phyloP scores from a whole-genome alignment of 2,888 invertebrate genomes.

The Entomobrya multifasciata region DNA sequence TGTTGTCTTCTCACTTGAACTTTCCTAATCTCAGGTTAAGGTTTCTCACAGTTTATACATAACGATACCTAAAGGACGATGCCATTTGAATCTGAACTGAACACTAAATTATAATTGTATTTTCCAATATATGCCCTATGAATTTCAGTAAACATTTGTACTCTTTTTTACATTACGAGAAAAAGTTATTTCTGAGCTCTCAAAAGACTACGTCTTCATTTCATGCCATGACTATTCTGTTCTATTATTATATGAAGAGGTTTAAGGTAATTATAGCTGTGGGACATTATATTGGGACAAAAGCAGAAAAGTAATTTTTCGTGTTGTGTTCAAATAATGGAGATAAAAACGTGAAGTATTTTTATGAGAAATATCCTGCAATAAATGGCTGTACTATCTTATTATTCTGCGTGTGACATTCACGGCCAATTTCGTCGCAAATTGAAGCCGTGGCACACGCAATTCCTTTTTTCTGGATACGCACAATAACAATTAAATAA shows the following conservation, averaged over 20 bases:
- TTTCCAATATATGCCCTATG: not conserved
- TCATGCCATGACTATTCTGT: slow-evolving; percentile 39
- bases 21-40: slow-evolving; percentile 69
- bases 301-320: slow-evolving; percentile 48
- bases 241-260: slow-evolving; percentile 38
- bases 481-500: not conserved
- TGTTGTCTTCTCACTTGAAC: slow-evolving; percentile 37
- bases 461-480: slow-evolving; percentile 22
- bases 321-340: not conserved
- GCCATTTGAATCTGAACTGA: slow-evolving; percentile 26
- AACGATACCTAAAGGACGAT: slow-evolving; percentile 14
- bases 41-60: slow-evolving; percentile 60
- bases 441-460: not conserved
- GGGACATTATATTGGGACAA: slow-evolving; percentile 36
- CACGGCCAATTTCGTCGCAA: slow-evolving; percentile 22
- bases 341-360: not conserved
- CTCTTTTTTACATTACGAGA: slow-evolving; percentile 2
- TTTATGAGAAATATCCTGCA: not conserved
- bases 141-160: not conserved
- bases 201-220: slow-evolving; percentile 1
- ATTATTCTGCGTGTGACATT: slow-evolving; percentile 26
- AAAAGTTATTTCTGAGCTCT: not conserved
- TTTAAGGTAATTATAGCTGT: slow-evolving; percentile 32
- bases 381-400: not conserved
- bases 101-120: not conserved